These are phyloP conservation scores for Parus major DNA, from an alignment of 2,113 vertebrate genomes.

Conservation along the genomic window DNA sequence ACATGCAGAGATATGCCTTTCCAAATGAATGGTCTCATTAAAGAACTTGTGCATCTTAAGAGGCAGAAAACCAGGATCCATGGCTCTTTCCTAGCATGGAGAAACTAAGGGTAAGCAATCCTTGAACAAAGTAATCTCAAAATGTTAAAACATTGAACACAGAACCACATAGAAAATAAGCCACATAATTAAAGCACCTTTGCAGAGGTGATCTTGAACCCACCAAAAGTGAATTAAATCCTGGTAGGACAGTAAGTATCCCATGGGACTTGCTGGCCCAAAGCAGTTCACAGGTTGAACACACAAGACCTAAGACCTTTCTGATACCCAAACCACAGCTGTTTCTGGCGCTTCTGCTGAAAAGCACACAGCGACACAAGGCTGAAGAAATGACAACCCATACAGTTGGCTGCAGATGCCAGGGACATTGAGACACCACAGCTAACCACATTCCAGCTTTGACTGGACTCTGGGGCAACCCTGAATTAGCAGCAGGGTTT, in stretches of 20 bases:
- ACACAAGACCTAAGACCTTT: neutral
- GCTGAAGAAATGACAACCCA: neutral
- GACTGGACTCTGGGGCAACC: neutral
- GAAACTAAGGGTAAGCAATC: neutral
- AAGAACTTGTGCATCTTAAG: neutral
- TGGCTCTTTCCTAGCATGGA: neutral
- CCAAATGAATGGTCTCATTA: neutral
- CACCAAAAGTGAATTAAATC: neutral
- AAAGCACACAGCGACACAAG: neutral
- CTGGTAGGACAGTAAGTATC: neutral
- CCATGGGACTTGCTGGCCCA: neutral
- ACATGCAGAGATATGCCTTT: neutral
- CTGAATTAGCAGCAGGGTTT: neutral
- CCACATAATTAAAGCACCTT: neutral
- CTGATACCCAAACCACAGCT: neutral
- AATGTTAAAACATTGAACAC: neutral
- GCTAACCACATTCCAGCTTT: neutral
- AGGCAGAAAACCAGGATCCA: neutral
- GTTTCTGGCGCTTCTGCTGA: neutral
- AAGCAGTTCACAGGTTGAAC: neutral
- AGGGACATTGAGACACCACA: neutral
- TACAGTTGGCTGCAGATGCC: neutral
- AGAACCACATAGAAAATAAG: neutral
- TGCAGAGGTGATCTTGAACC: neutral
- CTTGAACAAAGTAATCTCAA: neutral